A percentile compares a stretch with the other conserved stretches of the same genome.
Evolutionary conservation across 2,888 invertebrate genomes (phyloP).

Genomic region (Steinernema carpocapsae): DNA sequence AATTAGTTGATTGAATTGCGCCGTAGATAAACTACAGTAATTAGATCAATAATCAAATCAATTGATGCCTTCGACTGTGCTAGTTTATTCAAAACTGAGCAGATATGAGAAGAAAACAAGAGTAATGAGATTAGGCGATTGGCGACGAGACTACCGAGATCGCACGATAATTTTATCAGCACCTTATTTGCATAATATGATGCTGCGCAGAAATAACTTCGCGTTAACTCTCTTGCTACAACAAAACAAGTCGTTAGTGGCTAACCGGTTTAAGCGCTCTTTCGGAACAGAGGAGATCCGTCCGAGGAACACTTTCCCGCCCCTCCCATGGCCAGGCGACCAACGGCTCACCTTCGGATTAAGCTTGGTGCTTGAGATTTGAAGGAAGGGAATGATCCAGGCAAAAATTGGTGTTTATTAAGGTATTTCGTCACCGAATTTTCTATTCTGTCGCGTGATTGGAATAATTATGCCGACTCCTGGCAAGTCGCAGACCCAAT

Average conservation of each 20-base stretch:
- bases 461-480: slow-evolving; percentile 17
- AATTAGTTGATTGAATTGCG: slow-evolving; percentile 35
- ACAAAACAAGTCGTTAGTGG: too few species aligned
- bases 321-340: too few species aligned
- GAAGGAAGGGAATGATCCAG: not conserved
- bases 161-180: slow-evolving; percentile 30
- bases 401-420: slow-evolving; percentile 24
- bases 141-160: slow-evolving; percentile 18
- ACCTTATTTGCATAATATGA: not conserved
- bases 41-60: slow-evolving; percentile 35
- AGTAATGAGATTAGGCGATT: slow-evolving; percentile 27
- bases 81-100: slow-evolving; percentile 29
- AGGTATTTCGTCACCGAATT: slow-evolving; percentile 4
- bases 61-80: slow-evolving; percentile 27
- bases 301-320: too few species aligned
- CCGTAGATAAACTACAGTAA: slow-evolving; percentile 32
- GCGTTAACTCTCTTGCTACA: too few species aligned
- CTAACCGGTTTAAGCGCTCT: too few species aligned
- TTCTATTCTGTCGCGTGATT: slow-evolving; percentile 24
- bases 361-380: not conserved
- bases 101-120: slow-evolving; percentile 34
- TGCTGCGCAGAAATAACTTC: too few species aligned
- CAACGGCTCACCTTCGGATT: too few species aligned
- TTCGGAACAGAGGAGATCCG: too few species aligned
- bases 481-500: not conserved